Evolutionary conservation across 2,113 vertebrate species (phyloP).

Genomic region (Rhinogobius similis): DNA sequence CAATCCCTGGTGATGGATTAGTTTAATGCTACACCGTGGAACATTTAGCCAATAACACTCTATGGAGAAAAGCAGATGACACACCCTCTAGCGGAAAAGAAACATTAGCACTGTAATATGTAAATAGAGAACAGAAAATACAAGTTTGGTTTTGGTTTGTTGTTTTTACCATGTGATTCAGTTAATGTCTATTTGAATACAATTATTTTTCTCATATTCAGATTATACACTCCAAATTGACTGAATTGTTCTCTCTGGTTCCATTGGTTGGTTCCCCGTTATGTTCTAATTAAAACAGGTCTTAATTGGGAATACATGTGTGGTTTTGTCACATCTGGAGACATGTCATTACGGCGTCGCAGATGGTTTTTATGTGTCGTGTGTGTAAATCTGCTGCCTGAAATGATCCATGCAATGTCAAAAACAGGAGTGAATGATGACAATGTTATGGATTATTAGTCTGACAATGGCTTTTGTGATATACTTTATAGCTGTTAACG

Average conservation of each 20-base stretch:
- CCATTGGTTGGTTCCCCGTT: slow-evolving; percentile 9
- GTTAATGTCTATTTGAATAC: too few species aligned
- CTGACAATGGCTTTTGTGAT: slow-evolving; percentile 5
- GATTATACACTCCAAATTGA: background rate
- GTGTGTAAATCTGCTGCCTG: slow-evolving; percentile 8
- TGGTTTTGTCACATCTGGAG: slow-evolving; percentile 33
- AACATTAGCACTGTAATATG: too few species aligned
- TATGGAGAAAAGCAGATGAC: too few species aligned
- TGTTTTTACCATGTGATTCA: background rate
- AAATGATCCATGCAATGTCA: slow-evolving; percentile 10
- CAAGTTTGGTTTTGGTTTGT: background rate
- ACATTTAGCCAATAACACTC: too few species aligned
- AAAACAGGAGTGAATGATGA: slow-evolving; percentile 11
- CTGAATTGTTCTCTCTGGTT: too few species aligned
- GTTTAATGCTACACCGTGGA: too few species aligned
- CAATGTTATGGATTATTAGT: slow-evolving; percentile 6
- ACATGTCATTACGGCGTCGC: slow-evolving; percentile 32
- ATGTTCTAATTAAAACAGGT: slow-evolving; percentile 41
- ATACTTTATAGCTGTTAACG: background rate
- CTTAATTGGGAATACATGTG: slow-evolving; percentile 45
- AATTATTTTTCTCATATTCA: background rate
- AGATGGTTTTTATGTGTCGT: slow-evolving; percentile 12
- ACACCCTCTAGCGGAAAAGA: too few species aligned
- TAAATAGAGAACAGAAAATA: too few species aligned
- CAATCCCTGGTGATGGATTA: too few species aligned